These are phyloP conservation scores for Zelostemma sp. DNA, from an alignment of 1,140 invertebrate genomes.

Conservation along the genomic window DNA sequence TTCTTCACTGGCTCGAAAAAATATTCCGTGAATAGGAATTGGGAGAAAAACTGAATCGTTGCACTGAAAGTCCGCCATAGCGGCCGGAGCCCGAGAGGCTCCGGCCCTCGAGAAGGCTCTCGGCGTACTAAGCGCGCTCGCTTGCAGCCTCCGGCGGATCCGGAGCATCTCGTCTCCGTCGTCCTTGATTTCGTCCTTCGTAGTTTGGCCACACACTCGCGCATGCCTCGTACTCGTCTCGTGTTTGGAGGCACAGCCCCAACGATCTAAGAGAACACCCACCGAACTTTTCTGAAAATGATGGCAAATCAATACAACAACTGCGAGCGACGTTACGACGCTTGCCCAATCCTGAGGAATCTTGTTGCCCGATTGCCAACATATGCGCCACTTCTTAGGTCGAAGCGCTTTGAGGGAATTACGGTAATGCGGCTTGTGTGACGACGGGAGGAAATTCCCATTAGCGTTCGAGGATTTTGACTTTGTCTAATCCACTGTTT, in stretches of 20 bases:
- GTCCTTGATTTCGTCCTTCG: background rate
- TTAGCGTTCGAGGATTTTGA: conserved; percentile 37
- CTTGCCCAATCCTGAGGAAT: conserved; percentile 24
- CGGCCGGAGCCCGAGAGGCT: conserved; percentile 17
- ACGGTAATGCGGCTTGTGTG: conserved; percentile 43
- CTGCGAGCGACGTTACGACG: conserved; percentile 14
- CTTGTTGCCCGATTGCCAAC: conserved; percentile 3
- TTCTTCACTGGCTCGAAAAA: background rate
- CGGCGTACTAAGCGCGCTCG: conserved; percentile 17
- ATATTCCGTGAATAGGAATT: background rate
- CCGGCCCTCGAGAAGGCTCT: conserved; percentile 34
- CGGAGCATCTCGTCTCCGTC: conserved; percentile 1
- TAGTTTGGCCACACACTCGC: conserved; percentile 2
- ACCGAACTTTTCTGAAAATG: conserved; percentile 63
- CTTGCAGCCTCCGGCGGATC: conserved; percentile 19
- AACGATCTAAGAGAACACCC: conserved; percentile 55
- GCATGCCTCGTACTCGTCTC: conserved; percentile 24
- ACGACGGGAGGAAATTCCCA: conserved; percentile 43
- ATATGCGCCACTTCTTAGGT: conserved; percentile 23
- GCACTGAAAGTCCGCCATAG: background rate
- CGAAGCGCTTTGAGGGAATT: conserved; percentile 35
- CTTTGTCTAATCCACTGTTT: conserved; percentile 32
- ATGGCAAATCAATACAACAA: conserved; percentile 68
- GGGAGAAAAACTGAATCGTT: background rate
- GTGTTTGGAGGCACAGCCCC: conserved; percentile 49